Evolutionary conservation across 2,797 vertebrate species (phyloP).

Genomic region (Dermochelys coriacea): DNA sequence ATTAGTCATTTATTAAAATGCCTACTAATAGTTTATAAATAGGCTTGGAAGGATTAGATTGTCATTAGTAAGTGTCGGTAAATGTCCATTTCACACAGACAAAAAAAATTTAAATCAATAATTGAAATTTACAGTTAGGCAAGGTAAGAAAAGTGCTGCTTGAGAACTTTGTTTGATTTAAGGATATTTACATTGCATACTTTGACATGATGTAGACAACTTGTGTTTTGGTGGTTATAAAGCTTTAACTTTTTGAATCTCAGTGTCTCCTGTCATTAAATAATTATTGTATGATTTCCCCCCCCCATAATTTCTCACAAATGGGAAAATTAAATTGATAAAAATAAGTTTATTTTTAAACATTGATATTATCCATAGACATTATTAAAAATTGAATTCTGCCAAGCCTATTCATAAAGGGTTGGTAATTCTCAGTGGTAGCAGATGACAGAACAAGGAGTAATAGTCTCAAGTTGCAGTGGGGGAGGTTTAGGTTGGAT

Average conservation of each 20-base stretch:
- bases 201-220: neutral
- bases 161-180: neutral
- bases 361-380: neutral
- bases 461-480: no score
- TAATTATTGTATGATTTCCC: neutral
- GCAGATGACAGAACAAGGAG: no score
- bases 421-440: no score
- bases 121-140: neutral
- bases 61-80: no score
- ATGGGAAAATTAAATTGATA: neutral
- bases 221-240: neutral
- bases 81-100: neutral
- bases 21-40: neutral
- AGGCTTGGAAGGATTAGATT: neutral
- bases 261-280: neutral
- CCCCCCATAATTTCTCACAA: neutral
- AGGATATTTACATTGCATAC: neutral
- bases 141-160: neutral
- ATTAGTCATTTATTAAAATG: neutral
- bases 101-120: no score
- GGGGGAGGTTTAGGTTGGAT: no score
- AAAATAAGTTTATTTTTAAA: neutral
- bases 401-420: neutral
- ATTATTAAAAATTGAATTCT: neutral
- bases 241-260: neutral